phyloP scores from a whole-genome alignment of 2,888 invertebrate genomes.

The Nowickia ferox region DNA sequence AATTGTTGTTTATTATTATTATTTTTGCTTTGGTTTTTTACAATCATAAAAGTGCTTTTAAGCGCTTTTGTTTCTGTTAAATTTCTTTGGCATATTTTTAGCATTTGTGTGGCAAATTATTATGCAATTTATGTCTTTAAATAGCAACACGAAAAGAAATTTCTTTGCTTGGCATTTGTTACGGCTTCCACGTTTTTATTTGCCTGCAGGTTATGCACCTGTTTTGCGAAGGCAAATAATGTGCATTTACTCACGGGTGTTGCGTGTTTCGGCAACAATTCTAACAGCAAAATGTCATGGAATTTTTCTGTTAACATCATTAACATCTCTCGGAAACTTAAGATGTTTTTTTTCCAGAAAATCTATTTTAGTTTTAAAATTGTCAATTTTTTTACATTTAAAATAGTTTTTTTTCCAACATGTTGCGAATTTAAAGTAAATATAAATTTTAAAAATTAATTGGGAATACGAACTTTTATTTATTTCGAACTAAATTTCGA shows the following conservation, averaged over 20 bases:
- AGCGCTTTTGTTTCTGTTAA: neutral
- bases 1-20: neutral
- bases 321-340: too few relatives aligned
- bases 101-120: neutral
- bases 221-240: constrained; percentile 5
- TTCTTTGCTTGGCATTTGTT: neutral
- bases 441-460: too few relatives aligned
- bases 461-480: too few relatives aligned
- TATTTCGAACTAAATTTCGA: too few relatives aligned
- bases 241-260: neutral
- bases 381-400: too few relatives aligned
- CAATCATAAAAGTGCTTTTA: neutral
- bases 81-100: neutral
- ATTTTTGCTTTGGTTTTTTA: neutral
- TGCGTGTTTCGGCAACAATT: neutral
- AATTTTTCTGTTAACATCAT: neutral
- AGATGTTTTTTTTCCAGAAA: too few relatives aligned
- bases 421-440: too few relatives aligned
- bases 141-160: neutral
- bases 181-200: constrained; percentile 35
- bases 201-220: constrained; percentile 11
- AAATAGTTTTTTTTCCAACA: too few relatives aligned
- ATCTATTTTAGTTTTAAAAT: too few relatives aligned
- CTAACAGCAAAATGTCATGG: too few relatives aligned
- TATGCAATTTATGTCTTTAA: constrained; percentile 20